Evolutionary conservation across 2,888 invertebrate genomes (phyloP).

Genomic region (Nephrotoma appendiculata): DNA sequence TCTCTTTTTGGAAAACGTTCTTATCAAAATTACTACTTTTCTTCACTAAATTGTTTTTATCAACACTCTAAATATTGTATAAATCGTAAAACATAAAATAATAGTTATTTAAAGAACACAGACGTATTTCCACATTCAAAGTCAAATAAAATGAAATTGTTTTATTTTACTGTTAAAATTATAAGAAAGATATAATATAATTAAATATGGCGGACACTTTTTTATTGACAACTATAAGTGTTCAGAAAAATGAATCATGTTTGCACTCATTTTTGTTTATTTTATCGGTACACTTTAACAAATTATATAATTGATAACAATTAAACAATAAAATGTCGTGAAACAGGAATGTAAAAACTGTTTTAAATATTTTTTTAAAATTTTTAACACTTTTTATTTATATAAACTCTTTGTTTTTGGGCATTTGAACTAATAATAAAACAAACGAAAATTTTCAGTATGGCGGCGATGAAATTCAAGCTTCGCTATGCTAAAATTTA

Average conservation of each 20-base stretch:
- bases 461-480: background rate
- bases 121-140: background rate
- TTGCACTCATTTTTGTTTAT: conserved; percentile 22
- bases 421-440: background rate
- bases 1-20: background rate
- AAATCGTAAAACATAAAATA: background rate
- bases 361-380: background rate
- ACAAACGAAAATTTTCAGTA: background rate
- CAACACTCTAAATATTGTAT: background rate
- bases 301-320: background rate
- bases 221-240: conserved; percentile 20
- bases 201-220: background rate
- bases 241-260: conserved; percentile 22
- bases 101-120: background rate
- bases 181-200: background rate
- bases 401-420: background rate
- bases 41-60: background rate
- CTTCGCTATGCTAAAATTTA: background rate
- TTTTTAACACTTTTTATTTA: background rate
- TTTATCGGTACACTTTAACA: background rate
- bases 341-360: background rate
- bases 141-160: background rate
- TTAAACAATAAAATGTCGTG: background rate
- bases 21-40: background rate
- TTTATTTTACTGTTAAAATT: background rate